Evolutionary conservation across 2,113 vertebrate species (phyloP), one percentile per base, ranked within the genome.

Genomic region (Dolichallabes microphthalmus): DNA sequence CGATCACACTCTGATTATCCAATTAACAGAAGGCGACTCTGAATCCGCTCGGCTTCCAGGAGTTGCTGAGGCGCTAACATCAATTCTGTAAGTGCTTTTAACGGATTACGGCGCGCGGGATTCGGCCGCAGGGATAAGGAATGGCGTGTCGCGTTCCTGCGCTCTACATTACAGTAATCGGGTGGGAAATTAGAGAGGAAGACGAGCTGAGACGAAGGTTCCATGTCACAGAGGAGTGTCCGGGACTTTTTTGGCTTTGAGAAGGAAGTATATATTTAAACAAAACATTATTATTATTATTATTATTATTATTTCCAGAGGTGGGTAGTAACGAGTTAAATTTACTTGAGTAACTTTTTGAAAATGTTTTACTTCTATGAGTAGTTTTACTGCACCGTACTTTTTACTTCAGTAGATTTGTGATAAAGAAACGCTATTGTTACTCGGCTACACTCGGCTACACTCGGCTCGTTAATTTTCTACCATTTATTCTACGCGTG

Each of bases 31-130:
- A 93, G 93, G 92, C 94, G 93, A 93, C 95, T 95, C 92, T 94
- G 95, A 96, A 96, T 96, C 96, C 96, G 96, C 93, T 94, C 93
- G 91, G 94, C 94, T 92, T 94, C 94, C 93, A 94, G 96, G 96
- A 95, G 95, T 96, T 95, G 95, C 95, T 92, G 94, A 92, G 96
- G 94, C 95, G 95, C 95, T 94, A 96, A 96, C 95, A 96, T 96
- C 98, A 99, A 99, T 99, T 97, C 98, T 95, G 94, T 98, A 99
- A 99, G 98, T 99, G 98, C 98, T 98, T 99, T 98, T 98, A 99
- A 96, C 96, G 97, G 97, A 99, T 99, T 99, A 99, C 95, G 96
- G 96, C 95, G 95, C 96, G 95, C 94, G 93, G 94, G 68, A 95
- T 93, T 94, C 92, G 93, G 94, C 91, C 92, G 94, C 92, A 89